Percentiles rank a stretch among this genome's conserved stretches.
Evolutionary conservation across 2,888 invertebrate genomes (phyloP).

Genomic region (Coelinius sp.): DNA sequence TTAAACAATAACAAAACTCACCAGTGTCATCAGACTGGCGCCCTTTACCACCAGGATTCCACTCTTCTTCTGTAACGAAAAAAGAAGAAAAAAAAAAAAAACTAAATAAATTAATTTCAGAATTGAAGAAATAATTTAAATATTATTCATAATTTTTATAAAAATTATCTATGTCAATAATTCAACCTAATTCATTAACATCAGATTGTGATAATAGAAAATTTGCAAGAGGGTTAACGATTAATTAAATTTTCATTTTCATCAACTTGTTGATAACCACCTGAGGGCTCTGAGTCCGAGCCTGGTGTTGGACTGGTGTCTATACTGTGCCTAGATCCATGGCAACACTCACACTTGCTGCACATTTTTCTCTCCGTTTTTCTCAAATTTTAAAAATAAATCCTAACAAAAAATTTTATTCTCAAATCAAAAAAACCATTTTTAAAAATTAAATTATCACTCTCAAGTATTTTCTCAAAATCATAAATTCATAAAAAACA

Average conservation of each 20-base stretch:
- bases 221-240: background rate
- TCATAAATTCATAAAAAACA: no score
- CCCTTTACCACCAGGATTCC: slow-evolving; percentile 75
- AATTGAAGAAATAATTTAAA: no score
- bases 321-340: slow-evolving; percentile 66
- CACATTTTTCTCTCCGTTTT: slow-evolving; percentile 62
- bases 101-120: background rate
- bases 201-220: no score
- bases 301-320: slow-evolving; percentile 65
- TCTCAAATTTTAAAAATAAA: background rate
- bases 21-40: slow-evolving; percentile 67
- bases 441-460: no score
- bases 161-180: no score
- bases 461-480: background rate
- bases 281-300: slow-evolving; percentile 67
- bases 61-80: slow-evolving; percentile 75
- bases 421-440: no score
- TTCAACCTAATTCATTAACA: no score
- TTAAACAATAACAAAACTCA: slow-evolving; percentile 54
- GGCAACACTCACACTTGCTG: slow-evolving; percentile 72
- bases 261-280: slow-evolving; percentile 52
- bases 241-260: background rate
- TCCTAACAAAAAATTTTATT: background rate
- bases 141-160: no score
- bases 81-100: slow-evolving; percentile 34